Evolutionary conservation across 2,797 vertebrate genomes (phyloP).

Genomic region (Thalassophryne amazonica): DNA sequence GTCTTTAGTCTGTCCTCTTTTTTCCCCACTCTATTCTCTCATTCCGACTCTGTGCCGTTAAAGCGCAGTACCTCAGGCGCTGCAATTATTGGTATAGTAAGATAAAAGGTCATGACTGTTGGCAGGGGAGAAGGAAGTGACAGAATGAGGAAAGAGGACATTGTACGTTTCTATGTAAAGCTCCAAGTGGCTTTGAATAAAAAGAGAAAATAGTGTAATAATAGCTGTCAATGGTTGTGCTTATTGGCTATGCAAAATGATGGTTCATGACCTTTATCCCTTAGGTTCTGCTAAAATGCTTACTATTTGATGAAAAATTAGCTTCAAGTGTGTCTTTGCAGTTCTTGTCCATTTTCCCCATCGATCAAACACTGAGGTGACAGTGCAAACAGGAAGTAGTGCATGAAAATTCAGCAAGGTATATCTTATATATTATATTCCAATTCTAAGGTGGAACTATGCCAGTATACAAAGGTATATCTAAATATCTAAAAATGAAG

Average conservation of each 20-base stretch:
- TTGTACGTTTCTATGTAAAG: slow-evolving; percentile 35
- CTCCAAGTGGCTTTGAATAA: not conserved
- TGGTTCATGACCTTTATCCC: slow-evolving; percentile 4
- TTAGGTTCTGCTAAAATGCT: not conserved
- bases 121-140: slow-evolving; percentile 47
- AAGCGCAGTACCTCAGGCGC: slow-evolving; percentile 53
- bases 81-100: slow-evolving; percentile 61
- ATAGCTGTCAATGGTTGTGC: slow-evolving; percentile 13
- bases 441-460: too few relatives aligned
- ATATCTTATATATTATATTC: too few relatives aligned
- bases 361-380: too few relatives aligned
- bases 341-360: too few relatives aligned
- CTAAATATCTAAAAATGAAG: too few relatives aligned
- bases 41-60: slow-evolving; percentile 30
- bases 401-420: too few relatives aligned
- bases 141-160: slow-evolving; percentile 34
- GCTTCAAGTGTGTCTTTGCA: not conserved
- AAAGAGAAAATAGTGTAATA: slow-evolving; percentile 12
- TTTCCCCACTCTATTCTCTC: slow-evolving; percentile 35
- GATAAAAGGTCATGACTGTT: slow-evolving; percentile 70
- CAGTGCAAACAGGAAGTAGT: too few relatives aligned
- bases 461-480: too few relatives aligned
- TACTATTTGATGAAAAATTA: not conserved
- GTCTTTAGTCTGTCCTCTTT: slow-evolving; percentile 41
- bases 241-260: slow-evolving; percentile 12